Evolutionary conservation across 2,888 invertebrate species (phyloP).

Genomic region (Amiota mariae): DNA sequence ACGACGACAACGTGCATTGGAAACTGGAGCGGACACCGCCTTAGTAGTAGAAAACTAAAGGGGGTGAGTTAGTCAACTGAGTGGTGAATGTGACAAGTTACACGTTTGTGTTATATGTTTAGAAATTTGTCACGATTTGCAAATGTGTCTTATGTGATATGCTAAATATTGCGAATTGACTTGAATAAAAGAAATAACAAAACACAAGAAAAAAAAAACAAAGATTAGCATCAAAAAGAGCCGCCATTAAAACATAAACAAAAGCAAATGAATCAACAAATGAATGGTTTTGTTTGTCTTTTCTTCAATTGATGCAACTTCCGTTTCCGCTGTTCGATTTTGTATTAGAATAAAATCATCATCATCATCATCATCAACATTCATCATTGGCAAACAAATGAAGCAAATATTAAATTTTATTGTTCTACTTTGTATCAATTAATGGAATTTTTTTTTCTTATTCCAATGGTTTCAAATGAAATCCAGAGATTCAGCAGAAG

Average conservation of each 20-base stretch:
- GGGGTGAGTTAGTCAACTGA: too few species aligned
- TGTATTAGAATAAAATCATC: not conserved
- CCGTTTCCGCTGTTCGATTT: conserved; percentile 21
- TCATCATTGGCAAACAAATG: not conserved
- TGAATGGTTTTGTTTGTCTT: not conserved
- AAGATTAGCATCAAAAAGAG: not conserved
- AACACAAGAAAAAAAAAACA: not conserved
- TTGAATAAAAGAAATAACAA: not conserved
- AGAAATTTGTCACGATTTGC: conserved; percentile 58
- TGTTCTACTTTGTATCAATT: not conserved
- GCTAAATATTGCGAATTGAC: not conserved
- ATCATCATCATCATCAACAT: not conserved
- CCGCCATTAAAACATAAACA: not conserved
- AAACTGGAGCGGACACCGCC: conserved; percentile 53
- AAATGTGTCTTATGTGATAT: conserved; percentile 14
- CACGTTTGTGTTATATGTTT: conserved; percentile 3
- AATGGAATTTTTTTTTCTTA: too few species aligned
- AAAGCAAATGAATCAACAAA: not conserved
- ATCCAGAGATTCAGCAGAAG: too few species aligned
- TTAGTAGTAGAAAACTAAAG: conserved; percentile 4
- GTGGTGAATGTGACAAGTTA: conserved; percentile 41
- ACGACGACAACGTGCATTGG: conserved; percentile 56
- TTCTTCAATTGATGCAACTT: conserved; percentile 11
- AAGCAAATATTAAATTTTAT: not conserved
- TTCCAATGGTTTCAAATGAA: not conserved